Base-by-base conservation (phyloP, 2,797 vertebrate species). In the Cebuella pygmaea region DNA sequence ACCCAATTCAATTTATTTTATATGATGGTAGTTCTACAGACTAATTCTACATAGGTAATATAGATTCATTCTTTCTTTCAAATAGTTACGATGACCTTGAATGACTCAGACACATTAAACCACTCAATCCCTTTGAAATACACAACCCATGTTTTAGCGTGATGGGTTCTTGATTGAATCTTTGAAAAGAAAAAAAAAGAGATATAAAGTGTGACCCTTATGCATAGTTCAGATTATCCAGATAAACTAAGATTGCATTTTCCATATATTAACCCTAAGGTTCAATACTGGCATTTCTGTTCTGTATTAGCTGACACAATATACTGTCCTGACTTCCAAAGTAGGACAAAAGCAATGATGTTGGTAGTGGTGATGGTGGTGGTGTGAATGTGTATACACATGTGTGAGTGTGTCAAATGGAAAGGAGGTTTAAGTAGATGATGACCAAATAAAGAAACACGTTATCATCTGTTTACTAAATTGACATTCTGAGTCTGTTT, bases 251-350 rank as follows among this genome's bases (percentile, higher is more conserved):
- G 85, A 46, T 81, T 61, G 17, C 24, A 57, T 84, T 96, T 90
- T 70, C 72, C 14, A 17, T 85, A 50, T 44, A 3, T 36, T 96
- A 88, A 85, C 41, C 30, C 1, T 48, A 52, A 46, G n/a, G 26
- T 50, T 72, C 82, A 80, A 75, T 52, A 44, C 24, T 75, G 46
- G 24, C 78, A 90, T 85, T 96, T 96, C n/a, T 39, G 36, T 36
- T 93, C 26, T 94, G 33, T 78, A 50, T 70, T 76, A 7, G 6
- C 44, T 67, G 26, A 81, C 48, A 81, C 57, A 81, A 85, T 61
- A 67, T 78, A 27, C 48, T 78, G 30, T 86, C 50, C 57, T 14
- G 41, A 46, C 27, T 52, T 93, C 50, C 48, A 76, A 74, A 87
- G 61, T 84, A 84, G 72, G 15, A 50, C 19, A n/a, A 57, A 72